phyloP scores from a whole-genome alignment of 1,140 invertebrate species.

The Brachionus asplanchnoidis region DNA sequence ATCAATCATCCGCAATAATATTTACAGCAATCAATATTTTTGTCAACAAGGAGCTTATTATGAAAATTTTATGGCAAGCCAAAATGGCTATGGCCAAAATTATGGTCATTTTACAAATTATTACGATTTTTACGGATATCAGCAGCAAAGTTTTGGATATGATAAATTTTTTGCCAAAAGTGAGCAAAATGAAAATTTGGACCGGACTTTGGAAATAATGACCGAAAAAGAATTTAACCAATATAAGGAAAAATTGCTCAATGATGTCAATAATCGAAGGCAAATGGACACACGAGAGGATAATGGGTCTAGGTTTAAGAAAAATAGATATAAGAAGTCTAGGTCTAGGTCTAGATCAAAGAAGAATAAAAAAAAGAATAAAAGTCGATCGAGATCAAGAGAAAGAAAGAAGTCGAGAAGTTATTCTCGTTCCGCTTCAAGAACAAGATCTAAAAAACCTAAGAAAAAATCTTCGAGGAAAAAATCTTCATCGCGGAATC shows the following conservation, averaged over 20 bases:
- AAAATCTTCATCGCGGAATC: not conserved
- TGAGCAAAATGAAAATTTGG: not conserved
- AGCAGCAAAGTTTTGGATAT: not conserved
- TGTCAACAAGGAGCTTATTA: not conserved
- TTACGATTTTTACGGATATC: not conserved
- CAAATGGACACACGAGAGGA: not conserved
- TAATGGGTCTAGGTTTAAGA: not conserved
- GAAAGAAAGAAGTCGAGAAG: not conserved
- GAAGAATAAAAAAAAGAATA: conserved; percentile 16
- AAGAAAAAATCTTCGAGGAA: not conserved
- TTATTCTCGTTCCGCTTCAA: not conserved
- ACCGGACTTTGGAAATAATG: not conserved
- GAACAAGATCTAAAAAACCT: not conserved
- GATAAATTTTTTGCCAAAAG: not conserved
- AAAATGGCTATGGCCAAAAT: not conserved
- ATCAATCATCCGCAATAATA: not conserved
- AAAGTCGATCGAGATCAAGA: not conserved
- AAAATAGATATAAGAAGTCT: not conserved
- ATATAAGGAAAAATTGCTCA: conserved; percentile 12
- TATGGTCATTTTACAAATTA: not conserved
- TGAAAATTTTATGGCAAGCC: not conserved
- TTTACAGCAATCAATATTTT: not conserved
- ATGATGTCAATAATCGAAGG: not conserved
- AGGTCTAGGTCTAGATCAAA: not conserved
- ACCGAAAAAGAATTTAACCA: conserved; percentile 23